phyloP scores from a whole-genome alignment of 53 echinoderm and acorn worm genomes.

The Glandiceps talaboti region DNA sequence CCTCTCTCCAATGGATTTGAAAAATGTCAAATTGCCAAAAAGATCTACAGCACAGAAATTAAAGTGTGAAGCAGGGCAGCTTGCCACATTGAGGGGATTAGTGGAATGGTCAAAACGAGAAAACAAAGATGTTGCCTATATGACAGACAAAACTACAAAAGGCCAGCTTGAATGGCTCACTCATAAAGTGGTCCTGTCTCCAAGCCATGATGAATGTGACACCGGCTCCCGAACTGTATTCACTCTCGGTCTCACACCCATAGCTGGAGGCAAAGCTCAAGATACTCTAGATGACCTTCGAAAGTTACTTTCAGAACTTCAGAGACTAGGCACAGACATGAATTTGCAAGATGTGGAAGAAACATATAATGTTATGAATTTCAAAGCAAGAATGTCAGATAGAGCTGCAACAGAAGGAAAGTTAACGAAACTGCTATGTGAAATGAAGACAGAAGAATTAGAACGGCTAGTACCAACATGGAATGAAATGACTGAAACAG shows the following conservation, averaged over 20 bases:
- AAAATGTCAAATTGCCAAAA: too few relatives aligned
- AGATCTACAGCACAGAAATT: too few relatives aligned
- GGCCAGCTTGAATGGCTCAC: too few relatives aligned
- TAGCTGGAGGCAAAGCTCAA: background rate
- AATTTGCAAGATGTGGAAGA: background rate
- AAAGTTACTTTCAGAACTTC: background rate
- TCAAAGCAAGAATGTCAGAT: background rate
- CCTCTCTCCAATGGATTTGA: too few relatives aligned
- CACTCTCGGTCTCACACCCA: slow-evolving; percentile 1
- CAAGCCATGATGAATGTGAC: too few relatives aligned
- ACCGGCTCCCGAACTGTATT: too few relatives aligned
- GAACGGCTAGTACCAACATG: background rate
- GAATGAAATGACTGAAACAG: background rate
- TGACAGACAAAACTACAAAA: too few relatives aligned
- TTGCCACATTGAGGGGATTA: too few relatives aligned
- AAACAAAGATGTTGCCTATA: too few relatives aligned
- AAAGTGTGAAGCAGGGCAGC: too few relatives aligned
- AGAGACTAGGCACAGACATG: background rate
- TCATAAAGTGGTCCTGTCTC: too few relatives aligned
- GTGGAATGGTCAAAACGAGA: too few relatives aligned
- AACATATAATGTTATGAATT: background rate
- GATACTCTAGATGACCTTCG: background rate
- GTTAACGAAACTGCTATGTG: background rate
- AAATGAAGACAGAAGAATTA: background rate
- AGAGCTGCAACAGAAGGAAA: background rate